Percentiles rank a stretch among this genome's conserved stretches.
Evolutionary conservation across 1,140 invertebrate genomes (phyloP).

Genomic region (Neomicropteryx cornuta): DNA sequence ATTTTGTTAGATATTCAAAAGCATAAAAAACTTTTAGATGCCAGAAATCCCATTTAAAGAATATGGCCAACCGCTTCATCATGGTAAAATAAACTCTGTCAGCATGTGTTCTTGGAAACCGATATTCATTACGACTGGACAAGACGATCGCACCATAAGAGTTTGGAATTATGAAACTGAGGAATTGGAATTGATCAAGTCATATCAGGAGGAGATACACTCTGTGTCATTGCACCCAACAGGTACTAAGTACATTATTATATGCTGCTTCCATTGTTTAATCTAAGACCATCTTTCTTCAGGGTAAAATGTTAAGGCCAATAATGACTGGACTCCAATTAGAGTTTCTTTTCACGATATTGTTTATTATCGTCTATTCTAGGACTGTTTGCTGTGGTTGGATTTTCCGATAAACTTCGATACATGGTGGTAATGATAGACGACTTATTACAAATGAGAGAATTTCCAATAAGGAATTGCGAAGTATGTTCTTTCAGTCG

Average conservation of each 20-base stretch:
- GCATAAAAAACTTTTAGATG: conserved; percentile 23
- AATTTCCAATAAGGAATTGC: conserved; percentile 65
- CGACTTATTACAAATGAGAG: conserved; percentile 65
- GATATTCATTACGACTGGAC: conserved; percentile 74
- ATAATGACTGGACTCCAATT: background rate
- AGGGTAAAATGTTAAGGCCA: background rate
- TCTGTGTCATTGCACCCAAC: conserved; percentile 72
- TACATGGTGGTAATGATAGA: conserved; percentile 80
- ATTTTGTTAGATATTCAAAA: too few species aligned
- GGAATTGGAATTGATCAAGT: conserved; percentile 64
- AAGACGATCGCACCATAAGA: conserved; percentile 66
- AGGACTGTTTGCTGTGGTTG: conserved; percentile 76
- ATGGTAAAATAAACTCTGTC: conserved; percentile 62
- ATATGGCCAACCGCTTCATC: conserved; percentile 67
- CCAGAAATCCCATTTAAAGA: conserved; percentile 34
- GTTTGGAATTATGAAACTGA: conserved; percentile 85
- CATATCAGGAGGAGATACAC: conserved; percentile 72
- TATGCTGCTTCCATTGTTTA: too few species aligned
- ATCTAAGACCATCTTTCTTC: too few species aligned
- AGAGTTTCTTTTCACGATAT: background rate
- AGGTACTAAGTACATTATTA: too few species aligned
- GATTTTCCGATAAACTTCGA: conserved; percentile 82
- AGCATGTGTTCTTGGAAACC: conserved; percentile 82
- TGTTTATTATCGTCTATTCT: conserved; percentile 19
- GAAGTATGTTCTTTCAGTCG: conserved; percentile 60